Conservation (phyloP, 2,797 vertebrate species). For the Taeniopygia guttata region DNA sequence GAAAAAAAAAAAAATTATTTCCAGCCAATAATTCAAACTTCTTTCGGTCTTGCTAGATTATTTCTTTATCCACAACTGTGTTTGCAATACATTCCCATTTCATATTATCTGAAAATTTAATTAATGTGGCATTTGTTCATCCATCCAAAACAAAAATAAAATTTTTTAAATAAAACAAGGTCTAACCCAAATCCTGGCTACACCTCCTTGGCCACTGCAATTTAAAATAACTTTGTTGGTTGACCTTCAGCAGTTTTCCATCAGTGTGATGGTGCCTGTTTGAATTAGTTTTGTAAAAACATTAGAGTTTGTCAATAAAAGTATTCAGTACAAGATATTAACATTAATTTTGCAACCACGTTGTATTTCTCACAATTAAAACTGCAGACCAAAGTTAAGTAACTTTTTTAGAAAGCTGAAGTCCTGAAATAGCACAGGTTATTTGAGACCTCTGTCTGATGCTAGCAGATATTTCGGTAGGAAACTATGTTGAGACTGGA, state of each 20-base stretch:
- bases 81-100: neutral
- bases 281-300: neutral
- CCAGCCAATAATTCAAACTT: neutral
- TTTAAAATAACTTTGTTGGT: neutral
- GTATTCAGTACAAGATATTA: neutral
- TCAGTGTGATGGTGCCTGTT: neutral
- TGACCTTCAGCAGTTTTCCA: neutral
- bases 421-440: neutral
- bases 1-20: neutral
- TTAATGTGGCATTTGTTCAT: neutral
- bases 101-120: neutral
- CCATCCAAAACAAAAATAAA: neutral
- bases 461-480: neutral
- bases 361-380: neutral
- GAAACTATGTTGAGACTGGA: neutral
- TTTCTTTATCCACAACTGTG: neutral
- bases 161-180: neutral
- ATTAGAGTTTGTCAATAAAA: neutral
- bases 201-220: neutral
- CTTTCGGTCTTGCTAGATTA: neutral
- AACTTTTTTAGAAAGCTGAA: neutral
- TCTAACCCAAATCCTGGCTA: neutral
- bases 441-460: neutral
- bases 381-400: neutral
- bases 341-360: neutral